These are phyloP conservation scores for Gerris lacustris DNA, from an alignment of 2,888 invertebrate genomes.

Conservation along the genomic window DNA sequence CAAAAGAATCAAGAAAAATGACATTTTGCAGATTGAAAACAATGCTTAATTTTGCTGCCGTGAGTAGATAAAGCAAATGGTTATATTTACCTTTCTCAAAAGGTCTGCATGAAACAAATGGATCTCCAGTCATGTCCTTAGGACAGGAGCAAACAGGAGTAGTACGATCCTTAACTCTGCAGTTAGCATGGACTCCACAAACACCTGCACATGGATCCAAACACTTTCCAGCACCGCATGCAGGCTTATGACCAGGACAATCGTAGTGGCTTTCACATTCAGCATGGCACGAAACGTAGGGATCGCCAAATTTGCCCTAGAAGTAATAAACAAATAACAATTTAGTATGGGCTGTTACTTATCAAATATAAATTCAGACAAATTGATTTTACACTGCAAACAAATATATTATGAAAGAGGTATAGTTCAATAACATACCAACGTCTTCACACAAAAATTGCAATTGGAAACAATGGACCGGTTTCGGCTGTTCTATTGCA, in stretches of 20 bases:
- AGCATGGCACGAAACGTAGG: conserved; percentile 60
- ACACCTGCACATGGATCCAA: conserved; percentile 65
- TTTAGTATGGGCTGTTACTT: not conserved
- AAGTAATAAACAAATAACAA: conserved; percentile 13
- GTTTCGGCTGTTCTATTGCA: too few relatives aligned
- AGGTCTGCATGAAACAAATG: conserved; percentile 66
- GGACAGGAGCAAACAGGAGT: conserved; percentile 80
- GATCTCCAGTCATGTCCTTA: conserved; percentile 75
- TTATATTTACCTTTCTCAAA: conserved; percentile 55
- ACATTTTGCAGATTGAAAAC: too few relatives aligned
- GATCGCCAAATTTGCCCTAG: conserved; percentile 65
- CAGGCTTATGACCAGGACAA: conserved; percentile 62
- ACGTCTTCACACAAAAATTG: too few relatives aligned
- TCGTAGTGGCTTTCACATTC: conserved; percentile 70
- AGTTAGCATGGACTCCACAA: conserved; percentile 68
- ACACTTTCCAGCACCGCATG: conserved; percentile 70
- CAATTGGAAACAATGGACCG: too few relatives aligned
- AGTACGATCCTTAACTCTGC: conserved; percentile 55
- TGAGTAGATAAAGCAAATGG: too few relatives aligned
- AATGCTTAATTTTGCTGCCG: too few relatives aligned
- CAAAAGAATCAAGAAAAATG: too few relatives aligned
- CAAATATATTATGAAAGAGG: too few relatives aligned
- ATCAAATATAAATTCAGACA: too few relatives aligned
- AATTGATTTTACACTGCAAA: too few relatives aligned
- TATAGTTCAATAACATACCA: too few relatives aligned